A percentile compares a stretch with the other conserved stretches of the same genome.
phyloP scores from a whole-genome alignment of 2,888 invertebrate species.

The Saturnia pavonia region DNA sequence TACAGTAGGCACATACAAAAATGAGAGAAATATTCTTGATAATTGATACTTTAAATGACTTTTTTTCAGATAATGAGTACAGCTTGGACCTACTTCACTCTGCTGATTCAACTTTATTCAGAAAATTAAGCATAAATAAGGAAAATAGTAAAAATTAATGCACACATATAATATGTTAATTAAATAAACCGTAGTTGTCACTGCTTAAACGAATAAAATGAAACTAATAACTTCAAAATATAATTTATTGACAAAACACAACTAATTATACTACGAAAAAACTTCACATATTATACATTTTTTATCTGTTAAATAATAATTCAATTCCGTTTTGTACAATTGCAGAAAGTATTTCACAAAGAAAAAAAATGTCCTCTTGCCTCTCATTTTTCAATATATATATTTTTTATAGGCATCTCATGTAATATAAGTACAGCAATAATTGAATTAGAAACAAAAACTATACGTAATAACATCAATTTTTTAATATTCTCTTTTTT shows the following conservation, averaged over 20 bases:
- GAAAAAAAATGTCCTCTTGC: too few relatives aligned
- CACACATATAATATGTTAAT: not conserved
- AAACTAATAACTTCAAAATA: slow-evolving; percentile 40
- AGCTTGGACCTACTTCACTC: slow-evolving; percentile 38
- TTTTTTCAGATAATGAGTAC: slow-evolving; percentile 40
- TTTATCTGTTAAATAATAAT: slow-evolving; percentile 29
- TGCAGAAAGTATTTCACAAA: not conserved
- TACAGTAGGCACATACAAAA: not conserved
- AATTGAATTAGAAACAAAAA: not conserved
- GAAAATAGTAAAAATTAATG: not conserved
- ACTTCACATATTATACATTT: slow-evolving; percentile 21
- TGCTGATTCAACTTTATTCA: slow-evolving; percentile 35
- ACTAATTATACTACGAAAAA: not conserved
- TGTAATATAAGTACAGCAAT: not conserved
- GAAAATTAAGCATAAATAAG: not conserved
- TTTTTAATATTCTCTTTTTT: not conserved
- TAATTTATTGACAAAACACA: slow-evolving; percentile 34
- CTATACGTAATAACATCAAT: not conserved
- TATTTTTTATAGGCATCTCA: not conserved
- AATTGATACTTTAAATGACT: not conserved
- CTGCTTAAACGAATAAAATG: slow-evolving; percentile 22
- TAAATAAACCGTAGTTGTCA: not conserved
- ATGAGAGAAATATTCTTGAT: too few relatives aligned
- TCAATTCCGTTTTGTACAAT: slow-evolving; percentile 39
- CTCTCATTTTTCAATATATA: not conserved